Base-by-base conservation (phyloP, 2,888 invertebrate species). In the Monopis laevigella region DNA sequence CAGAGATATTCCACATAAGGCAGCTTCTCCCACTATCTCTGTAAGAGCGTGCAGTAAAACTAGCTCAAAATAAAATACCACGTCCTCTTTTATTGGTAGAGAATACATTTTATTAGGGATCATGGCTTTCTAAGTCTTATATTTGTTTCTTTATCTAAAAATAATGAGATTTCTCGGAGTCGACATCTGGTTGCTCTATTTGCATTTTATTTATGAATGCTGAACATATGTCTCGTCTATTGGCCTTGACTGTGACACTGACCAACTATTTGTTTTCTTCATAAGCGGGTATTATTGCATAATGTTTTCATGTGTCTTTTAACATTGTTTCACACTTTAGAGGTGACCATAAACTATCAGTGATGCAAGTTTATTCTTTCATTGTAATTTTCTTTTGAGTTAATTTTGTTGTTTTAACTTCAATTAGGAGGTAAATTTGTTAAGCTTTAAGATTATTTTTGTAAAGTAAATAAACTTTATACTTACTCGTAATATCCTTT, bases 191-290 rank as follows among this genome's bases (percentile, higher is more conserved):
- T 49, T 49, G 56, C 48, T 49, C 48, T 43, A 53, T 52, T 51
- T 44, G 58, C 56, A 59, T 62, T 60, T 64, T 64, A 65, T 67
- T 62, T 63, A 63, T 60, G 56, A 59, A 57, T 52, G 49, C 47
- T 44, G 48, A 50, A 50, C 51, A 49, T 51, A 57, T 52, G 51
- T 52, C 53, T 54, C 52, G 51, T 54, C 51, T 50, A 44, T 43
- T 54, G 53, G 53, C 62, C 60, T 65, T 61, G 59, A 53, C 53
- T 57, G 49, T 51, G 40, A 28, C 14, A 21, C 12, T 16, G 3
- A 10, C 10, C 17, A n/a, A 32, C 17, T 32, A 13, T 17, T 32
- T 10, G 7, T 17, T 24, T 7, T 24, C 6, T 7, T 8, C 5
- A 24, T 24, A 24, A 7, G 8, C 24, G 24, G 5, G 3, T 8